Evolutionary conservation across 2,113 vertebrate genomes (phyloP), one percentile per base, ranked within the genome.

Genomic region (Chloropsis cyanopogon): DNA sequence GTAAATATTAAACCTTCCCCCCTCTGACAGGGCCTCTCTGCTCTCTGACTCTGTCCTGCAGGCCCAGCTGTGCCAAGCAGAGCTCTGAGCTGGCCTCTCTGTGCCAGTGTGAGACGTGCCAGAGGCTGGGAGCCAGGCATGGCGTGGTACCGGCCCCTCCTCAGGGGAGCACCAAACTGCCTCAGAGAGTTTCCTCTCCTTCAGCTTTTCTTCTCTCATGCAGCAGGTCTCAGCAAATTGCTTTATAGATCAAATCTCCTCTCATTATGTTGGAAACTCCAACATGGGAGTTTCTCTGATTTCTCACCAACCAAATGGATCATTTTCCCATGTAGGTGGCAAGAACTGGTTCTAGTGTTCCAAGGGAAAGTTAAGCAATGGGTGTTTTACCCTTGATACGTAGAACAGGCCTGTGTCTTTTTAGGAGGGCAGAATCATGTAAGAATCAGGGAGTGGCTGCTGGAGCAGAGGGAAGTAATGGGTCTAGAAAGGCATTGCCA

Each of bases 381-480:
- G 2, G 7, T 68, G 21, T 22, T 76, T 35, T 44, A 68, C 37
- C 44, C 37, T 50, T 26, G 21, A 24, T 25, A 31, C 42, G 57
- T 35, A 57, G 52, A 75, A 29, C 22, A 66, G 6, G 16, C 31
- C 44, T 31, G 35, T n/a, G 41, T 44, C 31, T 44, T 42, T 64
- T 57, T 33, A 33, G 71, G 53, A 76, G 50, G 44, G 35, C 25
- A 42, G 82, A 42, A 21, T 31, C 53, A 6, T 6, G 71, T 31
- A 5, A 68, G 22, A 50, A 59, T 44, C 44, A 57, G 52, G 24
- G 24, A 31, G 29, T 57, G 42, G 50, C 61, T 50, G 53, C 31
- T 98, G 97, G 97, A 97, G 94, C 96, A 97, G 96, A 97, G 95
- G 96, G 97, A 86, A 97, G 90, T 92, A 92, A 95, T 95, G 97